Percentiles rank a stretch among this genome's conserved stretches.
These are phyloP conservation scores for Diploptera punctata DNA, from an alignment of 2,888 invertebrate genomes.

Conservation along the genomic window DNA sequence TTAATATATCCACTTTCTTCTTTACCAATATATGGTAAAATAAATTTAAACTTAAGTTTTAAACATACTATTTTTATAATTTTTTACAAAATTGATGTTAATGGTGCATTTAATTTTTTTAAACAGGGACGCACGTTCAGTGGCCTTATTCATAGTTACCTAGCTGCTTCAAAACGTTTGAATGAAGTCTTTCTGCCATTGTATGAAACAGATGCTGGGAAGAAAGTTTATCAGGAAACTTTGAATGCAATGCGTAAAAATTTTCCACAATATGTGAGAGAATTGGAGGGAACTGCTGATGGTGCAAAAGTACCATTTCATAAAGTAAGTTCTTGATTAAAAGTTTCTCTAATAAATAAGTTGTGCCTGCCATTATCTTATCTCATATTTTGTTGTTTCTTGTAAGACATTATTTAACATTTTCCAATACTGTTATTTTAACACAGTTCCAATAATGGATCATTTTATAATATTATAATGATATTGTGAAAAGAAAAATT, in stretches of 20 bases:
- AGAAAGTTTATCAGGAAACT: conserved; percentile 75
- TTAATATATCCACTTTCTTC: not conserved
- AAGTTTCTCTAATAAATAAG: too few relatives aligned
- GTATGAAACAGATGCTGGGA: conserved; percentile 74
- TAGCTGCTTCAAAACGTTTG: conserved; percentile 65
- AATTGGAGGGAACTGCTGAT: conserved; percentile 85
- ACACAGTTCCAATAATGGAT: too few relatives aligned
- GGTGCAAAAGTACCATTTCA: conserved; percentile 84
- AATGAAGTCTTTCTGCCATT: conserved; percentile 73
- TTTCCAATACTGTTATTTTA: too few relatives aligned
- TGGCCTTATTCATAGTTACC: conserved; percentile 72
- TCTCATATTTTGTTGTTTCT: too few relatives aligned
- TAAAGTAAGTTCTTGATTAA: conserved; percentile 69
- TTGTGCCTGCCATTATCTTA: too few relatives aligned
- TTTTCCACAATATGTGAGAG: conserved; percentile 83
- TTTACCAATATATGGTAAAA: not conserved
- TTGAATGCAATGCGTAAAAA: conserved; percentile 69
- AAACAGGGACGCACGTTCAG: conserved; percentile 80
- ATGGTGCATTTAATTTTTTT: not conserved
- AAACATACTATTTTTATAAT: not conserved
- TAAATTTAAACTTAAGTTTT: not conserved
- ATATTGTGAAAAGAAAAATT: too few relatives aligned
- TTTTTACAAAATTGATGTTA: not conserved
- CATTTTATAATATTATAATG: too few relatives aligned
- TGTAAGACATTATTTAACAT: too few relatives aligned